Evolutionary conservation across 2,113 vertebrate species (phyloP).

Genomic region (Phalacrocorax carbo): DNA sequence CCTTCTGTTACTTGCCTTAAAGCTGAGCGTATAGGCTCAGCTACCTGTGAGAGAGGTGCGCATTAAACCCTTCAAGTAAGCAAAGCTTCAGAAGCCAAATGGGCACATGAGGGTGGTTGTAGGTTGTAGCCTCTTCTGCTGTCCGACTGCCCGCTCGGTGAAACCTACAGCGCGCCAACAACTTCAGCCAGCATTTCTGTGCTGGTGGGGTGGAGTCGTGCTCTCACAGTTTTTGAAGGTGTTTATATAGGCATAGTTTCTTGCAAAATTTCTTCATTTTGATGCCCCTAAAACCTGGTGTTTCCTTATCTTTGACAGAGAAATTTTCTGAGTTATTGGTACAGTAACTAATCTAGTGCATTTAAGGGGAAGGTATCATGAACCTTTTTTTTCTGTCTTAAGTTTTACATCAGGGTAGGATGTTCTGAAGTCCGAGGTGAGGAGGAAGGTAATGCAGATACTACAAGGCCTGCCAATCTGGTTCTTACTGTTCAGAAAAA

Average conservation of each 20-base stretch:
- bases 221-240: neutral
- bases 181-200: neutral
- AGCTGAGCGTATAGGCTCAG: neutral
- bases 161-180: neutral
- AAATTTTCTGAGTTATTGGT: conserved; percentile 10
- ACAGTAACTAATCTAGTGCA: conserved; percentile 24
- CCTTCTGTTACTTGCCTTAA: conserved; percentile 39
- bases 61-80: neutral
- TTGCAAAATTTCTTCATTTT: neutral
- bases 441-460: conserved; percentile 18
- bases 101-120: neutral
- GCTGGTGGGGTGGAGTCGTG: neutral
- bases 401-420: conserved; percentile 36
- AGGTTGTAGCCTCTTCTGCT: neutral
- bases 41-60: neutral
- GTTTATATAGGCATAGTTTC: conserved; percentile 13
- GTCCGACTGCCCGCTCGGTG: neutral
- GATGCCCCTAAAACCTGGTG: conserved; percentile 1
- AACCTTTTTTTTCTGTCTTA: conserved; percentile 12
- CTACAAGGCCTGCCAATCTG: conserved; percentile 67
- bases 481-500: conserved; percentile 75
- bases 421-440: neutral
- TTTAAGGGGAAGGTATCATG: neutral
- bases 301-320: conserved; percentile 28
- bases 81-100: neutral